Evolutionary conservation across 2,888 invertebrate genomes (phyloP).

Genomic region (Nephrotoma flavescens): DNA sequence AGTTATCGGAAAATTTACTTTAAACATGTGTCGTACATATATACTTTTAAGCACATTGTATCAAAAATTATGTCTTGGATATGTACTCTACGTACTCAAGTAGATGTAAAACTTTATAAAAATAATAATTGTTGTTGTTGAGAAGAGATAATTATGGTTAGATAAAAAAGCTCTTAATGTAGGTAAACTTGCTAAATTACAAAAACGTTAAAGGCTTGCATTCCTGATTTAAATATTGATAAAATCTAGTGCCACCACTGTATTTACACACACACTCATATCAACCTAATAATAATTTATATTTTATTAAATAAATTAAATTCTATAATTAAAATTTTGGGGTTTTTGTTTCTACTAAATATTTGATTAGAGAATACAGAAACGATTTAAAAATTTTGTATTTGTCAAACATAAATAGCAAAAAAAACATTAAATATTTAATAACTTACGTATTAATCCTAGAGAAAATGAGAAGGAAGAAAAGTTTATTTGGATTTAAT

Average conservation of each 20-base stretch:
- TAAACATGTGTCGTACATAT: neutral
- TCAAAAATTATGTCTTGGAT: neutral
- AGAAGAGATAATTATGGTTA: neutral
- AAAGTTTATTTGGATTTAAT: neutral
- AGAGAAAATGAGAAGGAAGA: neutral
- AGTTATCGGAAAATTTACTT: neutral
- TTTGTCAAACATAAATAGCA: neutral
- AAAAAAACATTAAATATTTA: neutral
- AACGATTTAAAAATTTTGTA: neutral
- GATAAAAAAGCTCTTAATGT: neutral
- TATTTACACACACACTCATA: neutral
- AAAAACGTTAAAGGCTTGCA: neutral
- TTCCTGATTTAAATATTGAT: neutral
- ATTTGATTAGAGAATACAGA: neutral
- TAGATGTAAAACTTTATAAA: neutral
- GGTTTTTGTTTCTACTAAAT: neutral
- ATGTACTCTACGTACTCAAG: neutral
- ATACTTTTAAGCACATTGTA: neutral
- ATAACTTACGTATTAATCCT: neutral
- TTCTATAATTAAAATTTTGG: neutral
- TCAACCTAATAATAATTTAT: neutral
- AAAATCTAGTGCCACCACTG: neutral
- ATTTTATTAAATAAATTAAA: neutral
- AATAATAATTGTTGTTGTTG: neutral
- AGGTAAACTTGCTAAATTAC: neutral